A percentile compares a stretch with the other conserved stretches of the same genome.
These are phyloP conservation scores for Chrysolina haemoptera DNA, from an alignment of 2,888 invertebrate genomes.

Conservation along the genomic window DNA sequence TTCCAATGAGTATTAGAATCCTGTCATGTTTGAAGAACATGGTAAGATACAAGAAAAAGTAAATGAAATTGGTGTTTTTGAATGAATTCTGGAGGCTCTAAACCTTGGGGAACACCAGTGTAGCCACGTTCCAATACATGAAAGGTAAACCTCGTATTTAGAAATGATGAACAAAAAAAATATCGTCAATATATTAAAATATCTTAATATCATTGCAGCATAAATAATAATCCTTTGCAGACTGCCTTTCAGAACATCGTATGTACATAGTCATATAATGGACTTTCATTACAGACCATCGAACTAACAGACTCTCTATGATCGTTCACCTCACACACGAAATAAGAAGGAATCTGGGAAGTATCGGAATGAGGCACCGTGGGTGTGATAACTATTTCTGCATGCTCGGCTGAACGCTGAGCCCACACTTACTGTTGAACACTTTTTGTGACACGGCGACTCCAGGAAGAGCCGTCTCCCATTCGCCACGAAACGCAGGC, in stretches of 20 bases:
- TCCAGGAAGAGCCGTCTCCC: background rate
- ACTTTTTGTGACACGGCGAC: constrained; percentile 25
- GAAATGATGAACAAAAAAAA: too few relatives aligned
- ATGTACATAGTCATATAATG: background rate
- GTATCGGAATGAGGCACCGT: constrained; percentile 1
- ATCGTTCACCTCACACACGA: constrained; percentile 17
- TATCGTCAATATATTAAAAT: too few relatives aligned
- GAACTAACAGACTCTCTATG: background rate
- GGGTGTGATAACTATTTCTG: constrained; percentile 28
- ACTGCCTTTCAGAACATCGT: background rate
- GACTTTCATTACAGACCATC: constrained; percentile 3
- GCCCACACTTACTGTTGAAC: constrained; percentile 8
- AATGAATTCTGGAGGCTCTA: too few relatives aligned
- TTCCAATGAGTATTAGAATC: too few relatives aligned
- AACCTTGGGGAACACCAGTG: too few relatives aligned
- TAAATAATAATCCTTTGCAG: background rate
- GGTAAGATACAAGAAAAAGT: too few relatives aligned
- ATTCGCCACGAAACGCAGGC: background rate
- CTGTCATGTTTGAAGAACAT: too few relatives aligned
- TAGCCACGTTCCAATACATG: too few relatives aligned
- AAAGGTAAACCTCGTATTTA: too few relatives aligned
- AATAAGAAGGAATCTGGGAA: constrained; percentile 17
- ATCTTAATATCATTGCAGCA: too few relatives aligned
- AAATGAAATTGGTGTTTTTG: too few relatives aligned
- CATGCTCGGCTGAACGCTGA: constrained; percentile 23